These are phyloP conservation scores for Bufo bufo DNA, from an alignment of 2,113 vertebrate species.

Conservation along the genomic window DNA sequence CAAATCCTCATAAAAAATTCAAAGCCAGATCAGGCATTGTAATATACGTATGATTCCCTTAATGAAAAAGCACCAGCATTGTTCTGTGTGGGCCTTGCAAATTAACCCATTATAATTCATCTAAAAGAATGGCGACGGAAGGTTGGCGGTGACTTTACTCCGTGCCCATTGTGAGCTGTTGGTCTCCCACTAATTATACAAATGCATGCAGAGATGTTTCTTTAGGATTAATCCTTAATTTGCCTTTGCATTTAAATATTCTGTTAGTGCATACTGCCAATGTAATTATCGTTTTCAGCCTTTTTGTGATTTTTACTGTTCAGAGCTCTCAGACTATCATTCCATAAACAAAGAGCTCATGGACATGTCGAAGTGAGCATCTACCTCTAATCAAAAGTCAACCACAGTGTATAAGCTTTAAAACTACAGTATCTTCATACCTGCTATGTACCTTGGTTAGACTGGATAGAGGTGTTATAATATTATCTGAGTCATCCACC, in stretches of 20 bases:
- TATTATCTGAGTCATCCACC: no score
- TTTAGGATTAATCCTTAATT: conserved; percentile 47
- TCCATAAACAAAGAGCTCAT: neutral
- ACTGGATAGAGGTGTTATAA: no score
- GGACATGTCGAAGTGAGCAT: neutral
- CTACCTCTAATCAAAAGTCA: neutral
- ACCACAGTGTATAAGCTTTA: no score
- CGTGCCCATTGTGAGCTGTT: conserved; percentile 14
- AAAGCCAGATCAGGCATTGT: conserved; percentile 24
- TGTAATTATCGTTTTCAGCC: conserved; percentile 2
- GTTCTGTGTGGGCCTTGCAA: conserved; percentile 41
- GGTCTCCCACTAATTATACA: conserved; percentile 31
- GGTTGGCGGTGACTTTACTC: conserved; percentile 5
- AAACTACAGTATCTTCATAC: neutral
- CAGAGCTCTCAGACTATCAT: neutral
- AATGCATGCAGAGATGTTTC: conserved; percentile 14
- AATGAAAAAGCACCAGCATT: conserved; percentile 31
- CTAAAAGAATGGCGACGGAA: conserved; percentile 13
- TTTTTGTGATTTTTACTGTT: neutral
- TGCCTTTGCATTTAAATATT: conserved; percentile 32
- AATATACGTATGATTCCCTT: conserved; percentile 49
- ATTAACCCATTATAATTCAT: conserved; percentile 54
- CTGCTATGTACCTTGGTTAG: no score
- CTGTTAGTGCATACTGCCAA: neutral
- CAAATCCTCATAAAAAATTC: conserved; percentile 54